Base-by-base conservation (phyloP, 2,888 invertebrate genomes). In the Entomobrya multifasciata region DNA sequence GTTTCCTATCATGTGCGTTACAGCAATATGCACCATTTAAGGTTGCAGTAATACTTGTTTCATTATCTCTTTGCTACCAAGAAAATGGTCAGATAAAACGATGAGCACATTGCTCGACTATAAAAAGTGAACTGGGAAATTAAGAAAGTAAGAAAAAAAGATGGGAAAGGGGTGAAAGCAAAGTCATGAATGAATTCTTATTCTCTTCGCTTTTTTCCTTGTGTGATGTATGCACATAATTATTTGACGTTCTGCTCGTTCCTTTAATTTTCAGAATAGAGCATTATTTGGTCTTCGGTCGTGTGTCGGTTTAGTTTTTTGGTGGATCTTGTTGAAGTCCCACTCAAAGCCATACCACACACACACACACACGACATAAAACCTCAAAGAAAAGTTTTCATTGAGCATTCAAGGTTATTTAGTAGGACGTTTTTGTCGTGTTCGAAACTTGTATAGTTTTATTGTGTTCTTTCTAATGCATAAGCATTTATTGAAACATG, bases 381-480 rank as follows among this genome's bases (percentile, higher is more conserved):
- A 82, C 82, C 82, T 82, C 82, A 82, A 70, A 72, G 82, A 60
- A 36, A 82, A 74, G 57, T n/a, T 82, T 80, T 80, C 67, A 67
- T 22, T 67, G 20, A 44, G 67, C 41, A 67, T 41, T 67, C 67
- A 67, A 67, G 41, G 67, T 30, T 62, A n/a, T 30, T 30, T 30
- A 15, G 27, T 62, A 6, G n/a, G 47, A 47, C 15, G 20, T 44
- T 47, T 49, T 72, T 49, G 72, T 72, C 72, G 22, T 49, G 22
- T 72, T 47, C 15, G 10, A n/a, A n/a, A n/a, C n/a, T n/a, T n/a
- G n/a, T n/a, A 47, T 25, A 25, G 15, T 47, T n/a, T 72, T 41
- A 13, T 17, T 74, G n/a, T 27, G 62, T 47, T 47, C 49, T 60
- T 57, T 60, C 22, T 44, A n/a, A 17, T 76, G 49, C 30, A 49